Percentiles rank a stretch among this genome's conserved stretches.
Evolutionary conservation across 1,140 invertebrate species (phyloP).

Genomic region (Drosophila gunungcola): DNA sequence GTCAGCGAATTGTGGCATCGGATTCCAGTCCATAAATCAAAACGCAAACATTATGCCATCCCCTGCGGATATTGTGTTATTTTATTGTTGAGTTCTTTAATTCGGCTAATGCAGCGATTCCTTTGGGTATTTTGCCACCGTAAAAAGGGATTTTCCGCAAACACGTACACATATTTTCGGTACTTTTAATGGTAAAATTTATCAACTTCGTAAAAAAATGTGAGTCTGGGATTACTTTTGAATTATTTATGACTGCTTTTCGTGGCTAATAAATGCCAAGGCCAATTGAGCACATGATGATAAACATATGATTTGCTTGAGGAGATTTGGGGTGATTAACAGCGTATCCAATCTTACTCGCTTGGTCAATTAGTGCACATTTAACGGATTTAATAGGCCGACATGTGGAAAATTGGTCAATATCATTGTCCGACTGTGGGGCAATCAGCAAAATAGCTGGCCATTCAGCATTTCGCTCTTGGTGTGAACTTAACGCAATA

Average conservation of each 20-base stretch:
- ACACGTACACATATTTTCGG: conserved; percentile 43
- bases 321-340: conserved; percentile 24
- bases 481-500: conserved; percentile 65
- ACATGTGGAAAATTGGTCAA: conserved; percentile 40
- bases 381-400: conserved; percentile 34
- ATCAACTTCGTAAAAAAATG: conserved; percentile 62
- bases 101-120: conserved; percentile 28
- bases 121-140: conserved; percentile 2
- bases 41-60: conserved; percentile 61
- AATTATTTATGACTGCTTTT: conserved; percentile 40
- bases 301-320: conserved; percentile 31
- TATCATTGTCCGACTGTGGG: conserved; percentile 12
- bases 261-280: conserved; percentile 31
- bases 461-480: conserved; percentile 2
- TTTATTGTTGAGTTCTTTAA: conserved; percentile 41
- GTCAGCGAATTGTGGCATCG: conserved; percentile 42
- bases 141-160: background rate
- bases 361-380: conserved; percentile 31
- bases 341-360: conserved; percentile 9
- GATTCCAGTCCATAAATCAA: conserved; percentile 57
- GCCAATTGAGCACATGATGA: conserved; percentile 11
- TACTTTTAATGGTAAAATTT: conserved; percentile 60
- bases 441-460: conserved; percentile 12
- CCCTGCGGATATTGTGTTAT: conserved; percentile 24
- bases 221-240: conserved; percentile 42